These are phyloP conservation scores for Amazona vittata DNA, from an alignment of 2,113 vertebrate genomes.

Conservation along the genomic window DNA sequence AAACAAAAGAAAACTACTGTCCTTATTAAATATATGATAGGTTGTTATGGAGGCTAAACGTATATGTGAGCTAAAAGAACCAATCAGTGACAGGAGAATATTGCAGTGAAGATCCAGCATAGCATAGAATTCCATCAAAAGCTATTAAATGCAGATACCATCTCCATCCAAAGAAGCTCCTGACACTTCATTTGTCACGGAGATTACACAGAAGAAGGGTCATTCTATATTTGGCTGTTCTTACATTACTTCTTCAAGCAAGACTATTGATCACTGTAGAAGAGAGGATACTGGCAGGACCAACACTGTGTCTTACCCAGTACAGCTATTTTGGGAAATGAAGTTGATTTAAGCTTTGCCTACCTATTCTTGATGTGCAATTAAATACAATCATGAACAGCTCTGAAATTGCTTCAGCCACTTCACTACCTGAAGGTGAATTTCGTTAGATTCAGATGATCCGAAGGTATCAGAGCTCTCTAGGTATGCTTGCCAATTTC, in stretches of 20 bases:
- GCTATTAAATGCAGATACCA: background rate
- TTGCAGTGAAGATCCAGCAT: background rate
- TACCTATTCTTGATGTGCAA: background rate
- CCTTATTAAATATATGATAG: background rate
- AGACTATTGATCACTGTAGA: background rate
- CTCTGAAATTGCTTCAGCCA: background rate
- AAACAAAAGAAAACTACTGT: background rate
- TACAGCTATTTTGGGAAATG: background rate
- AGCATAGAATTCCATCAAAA: constrained; percentile 2
- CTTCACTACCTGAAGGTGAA: background rate
- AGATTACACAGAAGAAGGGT: background rate
- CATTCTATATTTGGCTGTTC: constrained; percentile 25
- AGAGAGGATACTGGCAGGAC: background rate
- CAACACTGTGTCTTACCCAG: background rate
- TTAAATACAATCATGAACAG: background rate
- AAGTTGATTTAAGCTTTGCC: background rate
- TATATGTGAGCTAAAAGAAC: background rate
- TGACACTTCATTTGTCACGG: constrained; percentile 12
- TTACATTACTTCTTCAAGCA: background rate
- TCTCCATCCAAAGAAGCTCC: background rate
- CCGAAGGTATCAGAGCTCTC: background rate
- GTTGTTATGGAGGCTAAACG: background rate
- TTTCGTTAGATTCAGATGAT: background rate
- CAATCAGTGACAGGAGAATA: background rate
- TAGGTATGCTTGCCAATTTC: background rate